These are phyloP conservation scores for Cerastis rubricosa DNA, from an alignment of 2,888 invertebrate species.

Conservation along the genomic window DNA sequence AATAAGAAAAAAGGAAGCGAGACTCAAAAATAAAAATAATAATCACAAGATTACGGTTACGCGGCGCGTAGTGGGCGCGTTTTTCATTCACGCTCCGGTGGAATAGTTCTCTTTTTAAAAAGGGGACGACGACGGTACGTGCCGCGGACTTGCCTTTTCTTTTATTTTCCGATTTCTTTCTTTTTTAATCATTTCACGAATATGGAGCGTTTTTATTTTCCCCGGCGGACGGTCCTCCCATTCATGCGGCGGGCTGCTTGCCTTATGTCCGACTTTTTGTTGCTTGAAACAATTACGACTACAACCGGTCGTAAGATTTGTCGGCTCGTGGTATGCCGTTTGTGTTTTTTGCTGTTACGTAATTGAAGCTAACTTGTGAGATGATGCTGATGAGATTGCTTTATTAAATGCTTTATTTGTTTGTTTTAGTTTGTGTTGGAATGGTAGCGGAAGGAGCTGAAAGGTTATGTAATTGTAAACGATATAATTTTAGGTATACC, in stretches of 20 bases:
- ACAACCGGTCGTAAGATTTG: conserved; percentile 75
- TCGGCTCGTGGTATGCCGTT: conserved; percentile 67
- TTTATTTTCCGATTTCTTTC: conserved; percentile 83
- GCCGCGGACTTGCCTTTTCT: conserved; percentile 85
- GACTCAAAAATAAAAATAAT: conserved; percentile 88
- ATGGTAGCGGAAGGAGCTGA: conserved; percentile 7
- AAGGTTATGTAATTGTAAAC: conserved; percentile 36
- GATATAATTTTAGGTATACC: neutral
- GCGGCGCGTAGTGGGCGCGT: conserved; percentile 80
- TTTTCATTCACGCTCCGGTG: conserved; percentile 89
- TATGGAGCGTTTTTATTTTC: conserved; percentile 90
- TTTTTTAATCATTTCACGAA: conserved; percentile 91
- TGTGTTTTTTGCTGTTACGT: conserved; percentile 75
- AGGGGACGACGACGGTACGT: conserved; percentile 84
- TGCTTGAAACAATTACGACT: conserved; percentile 83
- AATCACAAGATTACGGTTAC: conserved; percentile 89
- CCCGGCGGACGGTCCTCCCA: conserved; percentile 81
- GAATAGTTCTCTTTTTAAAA: conserved; percentile 90
- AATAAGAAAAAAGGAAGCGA: conserved; percentile 84
- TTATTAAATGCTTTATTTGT: conserved; percentile 61
- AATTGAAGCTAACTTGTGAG: conserved; percentile 62
- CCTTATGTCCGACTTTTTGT: conserved; percentile 75
- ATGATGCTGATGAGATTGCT: conserved; percentile 66
- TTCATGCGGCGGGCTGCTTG: conserved; percentile 76
- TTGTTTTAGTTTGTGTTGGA: conserved; percentile 38